phyloP scores from a whole-genome alignment of 1,140 invertebrate species.

The Magallana gigas region DNA sequence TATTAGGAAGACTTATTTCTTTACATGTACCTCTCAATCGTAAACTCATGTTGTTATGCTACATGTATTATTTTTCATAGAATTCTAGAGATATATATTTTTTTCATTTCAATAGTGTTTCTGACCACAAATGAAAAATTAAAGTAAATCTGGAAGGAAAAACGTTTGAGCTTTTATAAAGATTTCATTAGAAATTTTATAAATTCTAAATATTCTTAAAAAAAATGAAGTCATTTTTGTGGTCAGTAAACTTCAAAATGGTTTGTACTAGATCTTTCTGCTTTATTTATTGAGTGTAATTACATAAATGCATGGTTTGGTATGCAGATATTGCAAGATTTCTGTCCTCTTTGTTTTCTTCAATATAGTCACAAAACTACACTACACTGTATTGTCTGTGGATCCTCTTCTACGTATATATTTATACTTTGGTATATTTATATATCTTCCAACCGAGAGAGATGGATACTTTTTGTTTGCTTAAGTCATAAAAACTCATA shows the following conservation, averaged over 20 bases:
- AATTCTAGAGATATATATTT: too few relatives aligned
- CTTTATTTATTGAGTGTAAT: background rate
- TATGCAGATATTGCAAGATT: slow-evolving; percentile 16
- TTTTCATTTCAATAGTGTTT: background rate
- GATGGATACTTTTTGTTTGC: too few relatives aligned
- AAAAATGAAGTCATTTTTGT: background rate
- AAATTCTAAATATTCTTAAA: too few relatives aligned
- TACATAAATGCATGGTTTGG: slow-evolving; percentile 11
- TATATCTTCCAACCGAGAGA: too few relatives aligned
- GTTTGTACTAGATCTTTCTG: slow-evolving; percentile 1
- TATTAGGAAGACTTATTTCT: too few relatives aligned
- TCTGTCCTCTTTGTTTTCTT: background rate
- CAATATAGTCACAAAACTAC: background rate
- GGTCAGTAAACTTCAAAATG: background rate
- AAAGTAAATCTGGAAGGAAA: background rate
- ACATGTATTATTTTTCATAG: too few relatives aligned
- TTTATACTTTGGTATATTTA: too few relatives aligned
- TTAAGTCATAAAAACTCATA: too few relatives aligned
- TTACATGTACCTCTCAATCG: too few relatives aligned
- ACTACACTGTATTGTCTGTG: background rate
- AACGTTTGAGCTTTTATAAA: background rate
- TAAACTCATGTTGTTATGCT: too few relatives aligned
- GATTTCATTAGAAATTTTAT: background rate
- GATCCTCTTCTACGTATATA: too few relatives aligned
- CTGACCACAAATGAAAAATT: background rate